Conservation (phyloP, 1,140 invertebrate genomes). For the Periplaneta americana region DNA sequence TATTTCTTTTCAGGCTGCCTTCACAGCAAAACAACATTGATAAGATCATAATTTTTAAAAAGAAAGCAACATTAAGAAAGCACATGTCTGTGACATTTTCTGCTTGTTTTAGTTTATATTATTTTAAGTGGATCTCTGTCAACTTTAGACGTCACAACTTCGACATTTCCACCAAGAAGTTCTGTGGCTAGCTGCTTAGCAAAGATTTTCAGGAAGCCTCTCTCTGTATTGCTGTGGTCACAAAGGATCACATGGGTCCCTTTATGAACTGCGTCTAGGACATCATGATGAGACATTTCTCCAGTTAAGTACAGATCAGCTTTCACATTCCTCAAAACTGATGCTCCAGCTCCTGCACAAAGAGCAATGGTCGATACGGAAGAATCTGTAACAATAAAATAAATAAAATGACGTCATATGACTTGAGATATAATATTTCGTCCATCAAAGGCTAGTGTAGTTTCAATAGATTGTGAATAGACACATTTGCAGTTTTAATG, state of each 20-base stretch:
- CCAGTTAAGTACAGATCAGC: conserved; percentile 86
- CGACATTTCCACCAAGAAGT: conserved; percentile 48
- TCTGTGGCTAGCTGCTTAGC: conserved; percentile 41
- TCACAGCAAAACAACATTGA: no score
- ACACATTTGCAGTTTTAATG: no score
- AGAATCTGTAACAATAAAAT: conserved; percentile 30
- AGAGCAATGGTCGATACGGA: conserved; percentile 60
- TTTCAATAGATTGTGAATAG: no score
- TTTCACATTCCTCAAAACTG: conserved; percentile 59
- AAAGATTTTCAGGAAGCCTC: conserved; percentile 72
- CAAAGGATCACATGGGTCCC: conserved; percentile 79
- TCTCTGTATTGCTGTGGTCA: conserved; percentile 93
- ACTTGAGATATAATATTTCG: no score
- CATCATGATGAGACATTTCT: conserved; percentile 94
- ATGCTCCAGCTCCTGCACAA: conserved; percentile 85
- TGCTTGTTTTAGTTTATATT: conserved; percentile 30
- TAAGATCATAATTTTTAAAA: no score
- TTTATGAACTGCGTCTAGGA: conserved; percentile 78
- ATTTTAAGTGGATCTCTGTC: conserved; percentile 69
- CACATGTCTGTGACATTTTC: not conserved
- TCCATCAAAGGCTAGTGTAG: no score
- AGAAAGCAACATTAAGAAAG: no score
- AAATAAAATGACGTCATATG: no score
- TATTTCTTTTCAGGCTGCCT: no score
- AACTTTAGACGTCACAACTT: conserved; percentile 60